phyloP scores from a whole-genome alignment of 2,888 invertebrate genomes.

The Thecophora atra region DNA sequence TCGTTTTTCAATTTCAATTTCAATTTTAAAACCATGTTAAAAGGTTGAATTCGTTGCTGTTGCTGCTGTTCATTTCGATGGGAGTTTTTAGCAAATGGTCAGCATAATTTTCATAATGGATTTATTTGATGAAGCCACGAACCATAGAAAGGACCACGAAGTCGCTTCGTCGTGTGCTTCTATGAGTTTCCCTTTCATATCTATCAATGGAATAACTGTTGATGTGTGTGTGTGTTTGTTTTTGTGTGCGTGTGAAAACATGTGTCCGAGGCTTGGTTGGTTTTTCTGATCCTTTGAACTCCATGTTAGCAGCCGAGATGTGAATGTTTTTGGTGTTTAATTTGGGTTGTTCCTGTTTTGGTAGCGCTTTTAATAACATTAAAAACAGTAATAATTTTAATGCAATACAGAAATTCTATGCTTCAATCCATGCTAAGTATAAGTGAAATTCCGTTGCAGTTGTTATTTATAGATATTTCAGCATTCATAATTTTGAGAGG shows the following conservation, averaged over 20 bases:
- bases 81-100: constrained; percentile 31
- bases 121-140: constrained; percentile 32
- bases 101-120: constrained; percentile 38
- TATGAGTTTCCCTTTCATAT: neutral
- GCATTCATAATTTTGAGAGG: no score
- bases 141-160: neutral
- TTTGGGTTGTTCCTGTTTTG: neutral
- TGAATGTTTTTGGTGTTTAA: constrained; percentile 3
- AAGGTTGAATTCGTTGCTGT: constrained; percentile 16
- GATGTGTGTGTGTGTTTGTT: constrained; percentile 14
- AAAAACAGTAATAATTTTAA: constrained; percentile 28
- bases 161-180: neutral
- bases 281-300: constrained; percentile 31
- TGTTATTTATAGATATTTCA: neutral
- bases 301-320: neutral
- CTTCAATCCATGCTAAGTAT: neutral
- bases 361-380: constrained; percentile 15
- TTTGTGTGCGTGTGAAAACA: constrained; percentile 1
- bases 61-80: constrained; percentile 15
- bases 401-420: constrained; percentile 19
- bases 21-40: constrained; percentile 14
- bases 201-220: neutral
- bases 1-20: neutral
- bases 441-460: neutral
- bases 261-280: constrained; percentile 19